phyloP scores from a whole-genome alignment of 2,888 invertebrate genomes.

The Dugesia japonica region DNA sequence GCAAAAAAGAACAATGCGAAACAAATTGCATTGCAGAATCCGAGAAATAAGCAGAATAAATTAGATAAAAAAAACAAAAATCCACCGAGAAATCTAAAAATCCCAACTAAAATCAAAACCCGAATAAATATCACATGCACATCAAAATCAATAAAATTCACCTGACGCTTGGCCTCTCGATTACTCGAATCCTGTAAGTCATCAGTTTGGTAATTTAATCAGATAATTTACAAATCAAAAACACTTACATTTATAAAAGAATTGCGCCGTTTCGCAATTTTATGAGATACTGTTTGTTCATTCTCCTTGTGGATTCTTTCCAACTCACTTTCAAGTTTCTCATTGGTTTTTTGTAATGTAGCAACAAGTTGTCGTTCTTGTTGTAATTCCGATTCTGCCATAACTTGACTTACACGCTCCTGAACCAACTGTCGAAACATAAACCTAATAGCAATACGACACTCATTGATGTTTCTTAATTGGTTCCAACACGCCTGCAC shows the following conservation, averaged over 20 bases:
- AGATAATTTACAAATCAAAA: too few relatives aligned
- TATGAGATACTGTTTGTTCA: not conserved
- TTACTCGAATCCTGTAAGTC: too few relatives aligned
- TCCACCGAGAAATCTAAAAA: too few relatives aligned
- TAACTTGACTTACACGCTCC: not conserved
- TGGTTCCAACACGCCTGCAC: not conserved
- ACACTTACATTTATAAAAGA: not conserved
- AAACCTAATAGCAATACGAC: not conserved
- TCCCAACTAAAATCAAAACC: too few relatives aligned
- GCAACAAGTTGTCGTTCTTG: not conserved
- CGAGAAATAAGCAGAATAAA: too few relatives aligned
- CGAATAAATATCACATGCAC: too few relatives aligned
- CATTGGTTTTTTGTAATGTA: not conserved
- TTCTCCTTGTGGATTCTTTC: not conserved
- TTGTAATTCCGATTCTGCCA: not conserved
- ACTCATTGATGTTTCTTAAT: not conserved
- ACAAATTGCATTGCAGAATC: too few relatives aligned
- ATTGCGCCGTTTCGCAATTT: not conserved
- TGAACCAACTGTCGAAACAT: not conserved
- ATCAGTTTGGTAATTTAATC: too few relatives aligned
- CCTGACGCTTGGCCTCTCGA: too few relatives aligned
- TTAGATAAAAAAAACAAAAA: too few relatives aligned
- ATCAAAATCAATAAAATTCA: too few relatives aligned
- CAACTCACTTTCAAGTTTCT: not conserved
- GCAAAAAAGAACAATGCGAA: too few relatives aligned